Percentiles rank a stretch among this genome's conserved stretches.
Evolutionary conservation across 2,888 invertebrate species (phyloP).

Genomic region (Pachydiplax longipennis): DNA sequence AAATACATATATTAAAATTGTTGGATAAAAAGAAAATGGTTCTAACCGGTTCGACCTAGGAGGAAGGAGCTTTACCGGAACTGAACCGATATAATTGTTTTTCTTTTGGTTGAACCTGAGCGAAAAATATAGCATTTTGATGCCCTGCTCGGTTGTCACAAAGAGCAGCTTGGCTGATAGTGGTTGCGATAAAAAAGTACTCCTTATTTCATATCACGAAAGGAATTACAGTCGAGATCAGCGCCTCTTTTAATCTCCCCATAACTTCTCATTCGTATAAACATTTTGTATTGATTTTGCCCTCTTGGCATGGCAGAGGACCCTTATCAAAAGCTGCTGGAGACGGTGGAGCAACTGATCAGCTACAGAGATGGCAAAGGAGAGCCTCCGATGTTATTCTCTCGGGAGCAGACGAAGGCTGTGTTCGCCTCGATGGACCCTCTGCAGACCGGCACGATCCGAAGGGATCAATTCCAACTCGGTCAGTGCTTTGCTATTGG

Average conservation of each 20-base stretch:
- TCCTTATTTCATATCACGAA: neutral
- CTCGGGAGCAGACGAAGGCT: neutral
- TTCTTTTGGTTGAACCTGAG: too few relatives aligned
- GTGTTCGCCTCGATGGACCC: constrained; percentile 6
- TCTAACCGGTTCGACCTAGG: too few relatives aligned
- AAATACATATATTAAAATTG: too few relatives aligned
- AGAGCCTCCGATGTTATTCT: neutral
- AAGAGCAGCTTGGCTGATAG: neutral
- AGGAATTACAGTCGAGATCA: too few relatives aligned
- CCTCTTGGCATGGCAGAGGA: neutral
- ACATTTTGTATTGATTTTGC: neutral
- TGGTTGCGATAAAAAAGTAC: neutral
- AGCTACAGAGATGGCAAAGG: neutral
- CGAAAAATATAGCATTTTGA: neutral
- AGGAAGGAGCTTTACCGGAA: too few relatives aligned
- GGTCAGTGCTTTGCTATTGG: too few relatives aligned
- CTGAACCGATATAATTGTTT: too few relatives aligned
- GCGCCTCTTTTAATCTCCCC: too few relatives aligned
- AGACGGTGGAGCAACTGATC: neutral
- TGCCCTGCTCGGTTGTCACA: neutral
- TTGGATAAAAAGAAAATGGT: too few relatives aligned
- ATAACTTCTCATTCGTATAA: neutral
- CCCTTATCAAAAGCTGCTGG: neutral
- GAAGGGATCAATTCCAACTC: neutral
- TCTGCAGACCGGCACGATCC: neutral